A percentile compares a stretch with the other conserved stretches of the same genome.
These are phyloP conservation scores for Platalea minor DNA, from an alignment of 2,797 vertebrate genomes.

Conservation along the genomic window DNA sequence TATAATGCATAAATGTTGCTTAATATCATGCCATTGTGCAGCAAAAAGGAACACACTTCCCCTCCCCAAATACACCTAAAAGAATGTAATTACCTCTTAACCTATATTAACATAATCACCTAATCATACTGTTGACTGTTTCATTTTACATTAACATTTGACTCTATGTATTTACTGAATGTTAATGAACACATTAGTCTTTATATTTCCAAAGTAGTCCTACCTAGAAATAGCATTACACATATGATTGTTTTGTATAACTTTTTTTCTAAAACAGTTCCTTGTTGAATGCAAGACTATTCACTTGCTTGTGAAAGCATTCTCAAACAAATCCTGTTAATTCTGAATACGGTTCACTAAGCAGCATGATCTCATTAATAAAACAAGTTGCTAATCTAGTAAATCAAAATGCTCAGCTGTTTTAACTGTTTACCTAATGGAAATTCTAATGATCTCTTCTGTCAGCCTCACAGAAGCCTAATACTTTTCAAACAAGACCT, in stretches of 20 bases:
- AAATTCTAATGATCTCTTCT: conserved; percentile 54
- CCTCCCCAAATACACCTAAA: not conserved
- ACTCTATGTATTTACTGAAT: conserved; percentile 4
- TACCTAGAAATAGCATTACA: not conserved
- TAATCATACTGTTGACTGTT: conserved; percentile 27
- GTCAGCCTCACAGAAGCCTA: conserved; percentile 12
- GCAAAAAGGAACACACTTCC: not conserved
- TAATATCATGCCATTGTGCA: not conserved
- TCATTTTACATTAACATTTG: conserved; percentile 20
- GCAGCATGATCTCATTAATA: conserved; percentile 52
- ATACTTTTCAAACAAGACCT: not conserved
- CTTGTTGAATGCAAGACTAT: conserved; percentile 22
- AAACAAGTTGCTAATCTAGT: conserved; percentile 53
- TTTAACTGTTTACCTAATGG: conserved; percentile 49
- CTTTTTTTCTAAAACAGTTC: conserved; percentile 29
- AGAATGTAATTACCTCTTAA: conserved; percentile 27
- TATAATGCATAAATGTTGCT: not conserved
- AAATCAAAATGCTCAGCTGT: conserved; percentile 52
- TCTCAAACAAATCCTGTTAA: conserved; percentile 60
- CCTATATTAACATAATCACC: conserved; percentile 19
- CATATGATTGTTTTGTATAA: not conserved
- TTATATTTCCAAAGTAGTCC: conserved; percentile 12
- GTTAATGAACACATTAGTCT: conserved; percentile 39
- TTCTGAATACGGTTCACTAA: conserved; percentile 62
- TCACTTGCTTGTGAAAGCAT: conserved; percentile 41